phyloP scores from a whole-genome alignment of 2,888 invertebrate genomes.

The Macrostomum cliftonense region DNA sequence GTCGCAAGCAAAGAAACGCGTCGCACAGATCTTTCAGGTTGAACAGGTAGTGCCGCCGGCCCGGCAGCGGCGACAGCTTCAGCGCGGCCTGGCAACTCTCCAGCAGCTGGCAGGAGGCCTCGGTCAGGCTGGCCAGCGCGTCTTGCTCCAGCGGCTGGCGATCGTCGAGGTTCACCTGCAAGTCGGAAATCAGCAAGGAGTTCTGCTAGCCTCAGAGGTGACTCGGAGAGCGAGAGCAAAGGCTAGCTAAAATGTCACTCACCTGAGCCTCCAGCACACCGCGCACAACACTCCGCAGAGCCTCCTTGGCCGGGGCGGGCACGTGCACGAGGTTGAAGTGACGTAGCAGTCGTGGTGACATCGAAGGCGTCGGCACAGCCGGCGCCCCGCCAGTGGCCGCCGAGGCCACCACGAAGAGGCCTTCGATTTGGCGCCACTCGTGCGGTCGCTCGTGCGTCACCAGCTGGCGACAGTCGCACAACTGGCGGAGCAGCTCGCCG shows the following conservation, averaged over 20 bases:
- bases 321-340: constrained; percentile 35
- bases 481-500: constrained; percentile 31
- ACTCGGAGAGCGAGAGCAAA: no score
- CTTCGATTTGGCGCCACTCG: constrained; percentile 34
- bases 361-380: constrained; percentile 19
- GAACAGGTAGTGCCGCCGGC: constrained; percentile 33
- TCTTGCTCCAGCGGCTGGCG: no score
- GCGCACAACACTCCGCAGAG: constrained; percentile 26
- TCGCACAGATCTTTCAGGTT: constrained; percentile 30
- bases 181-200: no score
- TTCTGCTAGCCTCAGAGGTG: no score
- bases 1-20: constrained; percentile 23
- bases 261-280: constrained; percentile 28
- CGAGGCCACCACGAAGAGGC: constrained; percentile 26
- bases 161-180: no score
- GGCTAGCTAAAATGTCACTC: no score
- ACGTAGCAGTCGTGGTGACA: constrained; percentile 29
- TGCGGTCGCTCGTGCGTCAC: constrained; percentile 32
- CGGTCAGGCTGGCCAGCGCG: constrained; percentile 14
- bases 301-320: constrained; percentile 25
- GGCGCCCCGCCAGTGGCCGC: constrained; percentile 27
- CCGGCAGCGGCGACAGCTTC: constrained; percentile 28
- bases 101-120: constrained; percentile 29
- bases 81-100: constrained; percentile 20
- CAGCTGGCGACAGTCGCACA: constrained; percentile 29